Base-by-base conservation (phyloP, 2,113 vertebrate species). In the Vanacampus margaritifer region DNA sequence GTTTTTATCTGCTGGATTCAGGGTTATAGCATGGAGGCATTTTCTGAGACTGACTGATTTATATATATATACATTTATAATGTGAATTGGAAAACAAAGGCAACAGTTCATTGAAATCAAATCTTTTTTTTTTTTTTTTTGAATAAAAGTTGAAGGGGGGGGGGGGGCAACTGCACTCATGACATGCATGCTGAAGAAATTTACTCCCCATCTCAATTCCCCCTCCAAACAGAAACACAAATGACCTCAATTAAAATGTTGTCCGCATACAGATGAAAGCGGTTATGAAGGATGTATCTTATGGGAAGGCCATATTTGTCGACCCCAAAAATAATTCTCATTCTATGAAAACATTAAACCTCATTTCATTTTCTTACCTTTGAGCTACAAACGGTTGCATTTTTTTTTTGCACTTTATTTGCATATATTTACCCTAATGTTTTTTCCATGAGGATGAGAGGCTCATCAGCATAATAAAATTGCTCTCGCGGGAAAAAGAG, bases 371-470 rank as follows among this genome's bases (percentile, higher is more conserved):
- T 46, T 90, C 82, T 76, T 86, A 88, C 83, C 88, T 86, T 71
- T 75, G 76, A 85, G 89, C 87, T 75, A 80, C 78, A 80, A 80
- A 87, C 76, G 85, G 86, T 80, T 67, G 69, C 77, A 80, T 17
- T 41, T 41, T 41, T 12, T 13, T 32, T 41, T 41, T 2, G 11
- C 71, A 77, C 73, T 86, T 79, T 76, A 87, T 91, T 88, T 90
- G 89, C 90, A 91, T 91, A 90, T 87, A 89, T 90, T 88, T 89
- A 87, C 83, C 66, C 87, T 88, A 89, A 91, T 91, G 88, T 82
- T 84, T 90, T 90, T 92, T 90, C 87, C 88, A 91, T 92, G 89
- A 90, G 79, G 80, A 85, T 77, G 80, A 86, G 86, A 84, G 67
- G 72, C 86, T 89, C 81, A 88, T 86, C 82, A 86, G 88, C 89